These are phyloP conservation scores for Crypturellus undulatus DNA, from an alignment of 2,113 vertebrate genomes.

Conservation along the genomic window DNA sequence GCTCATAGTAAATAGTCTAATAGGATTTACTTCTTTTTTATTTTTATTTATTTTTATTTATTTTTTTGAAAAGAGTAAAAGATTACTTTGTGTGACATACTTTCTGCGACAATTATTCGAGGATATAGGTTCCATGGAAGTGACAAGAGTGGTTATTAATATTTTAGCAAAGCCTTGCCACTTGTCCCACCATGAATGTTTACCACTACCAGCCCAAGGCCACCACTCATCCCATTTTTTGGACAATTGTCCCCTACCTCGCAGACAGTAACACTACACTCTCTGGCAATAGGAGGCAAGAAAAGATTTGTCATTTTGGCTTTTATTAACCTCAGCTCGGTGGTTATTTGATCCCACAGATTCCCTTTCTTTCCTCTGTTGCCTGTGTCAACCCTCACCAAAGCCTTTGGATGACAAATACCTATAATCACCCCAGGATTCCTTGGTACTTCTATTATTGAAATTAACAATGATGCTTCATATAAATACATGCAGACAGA, in stretches of 20 bases:
- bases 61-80: neutral
- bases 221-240: neutral
- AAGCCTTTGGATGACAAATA: neutral
- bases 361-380: neutral
- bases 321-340: neutral
- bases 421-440: neutral
- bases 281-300: neutral
- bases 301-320: neutral
- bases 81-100: neutral
- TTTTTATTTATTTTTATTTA: neutral
- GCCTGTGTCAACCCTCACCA: accelerated
- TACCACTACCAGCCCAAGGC: neutral
- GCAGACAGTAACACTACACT: neutral
- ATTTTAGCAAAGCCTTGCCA: neutral
- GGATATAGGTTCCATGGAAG: neutral
- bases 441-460: neutral
- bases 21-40: neutral
- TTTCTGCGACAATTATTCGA: neutral
- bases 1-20: neutral
- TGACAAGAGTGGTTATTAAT: neutral
- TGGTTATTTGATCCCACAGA: neutral
- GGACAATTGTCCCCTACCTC: accelerated
- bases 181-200: neutral
- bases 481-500: neutral
- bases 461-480: neutral